These are phyloP conservation scores for Rotaria socialis DNA, from an alignment of 2,888 invertebrate species.

Conservation along the genomic window DNA sequence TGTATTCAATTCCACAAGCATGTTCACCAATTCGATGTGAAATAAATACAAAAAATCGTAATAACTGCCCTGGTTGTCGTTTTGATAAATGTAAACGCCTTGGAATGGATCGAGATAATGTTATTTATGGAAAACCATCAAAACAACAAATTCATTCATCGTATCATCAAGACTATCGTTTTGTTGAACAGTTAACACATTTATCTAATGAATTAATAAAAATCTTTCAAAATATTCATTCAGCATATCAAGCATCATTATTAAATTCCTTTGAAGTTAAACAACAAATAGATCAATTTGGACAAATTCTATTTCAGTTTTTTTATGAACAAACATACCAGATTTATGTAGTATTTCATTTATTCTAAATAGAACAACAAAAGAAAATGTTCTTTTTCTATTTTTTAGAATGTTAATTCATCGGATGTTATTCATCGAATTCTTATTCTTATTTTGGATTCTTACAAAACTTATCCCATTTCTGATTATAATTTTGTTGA, in stretches of 20 bases:
- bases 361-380: too few relatives aligned
- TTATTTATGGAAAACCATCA: slow-evolving; percentile 30
- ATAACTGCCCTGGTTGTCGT: slow-evolving; percentile 28
- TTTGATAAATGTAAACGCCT: slow-evolving; percentile 37
- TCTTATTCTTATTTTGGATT: not conserved
- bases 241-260: too few relatives aligned
- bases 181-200: not conserved
- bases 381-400: too few relatives aligned
- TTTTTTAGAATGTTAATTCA: not conserved
- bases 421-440: not conserved
- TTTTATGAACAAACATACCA: not conserved
- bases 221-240: not conserved
- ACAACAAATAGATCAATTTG: not conserved
- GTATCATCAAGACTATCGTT: not conserved
- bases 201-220: not conserved
- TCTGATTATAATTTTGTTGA: not conserved
- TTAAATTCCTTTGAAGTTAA: not conserved
- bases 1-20: not conserved
- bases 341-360: not conserved
- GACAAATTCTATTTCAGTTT: not conserved
- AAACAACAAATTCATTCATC: not conserved
- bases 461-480: not conserved
- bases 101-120: slow-evolving; percentile 33
- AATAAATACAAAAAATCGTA: slow-evolving; percentile 2
- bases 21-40: slow-evolving; percentile 10